Percentiles rank a stretch among this genome's conserved stretches.
Conservation (phyloP, 1,140 invertebrate species). For the Rhagoletis zephyria region DNA sequence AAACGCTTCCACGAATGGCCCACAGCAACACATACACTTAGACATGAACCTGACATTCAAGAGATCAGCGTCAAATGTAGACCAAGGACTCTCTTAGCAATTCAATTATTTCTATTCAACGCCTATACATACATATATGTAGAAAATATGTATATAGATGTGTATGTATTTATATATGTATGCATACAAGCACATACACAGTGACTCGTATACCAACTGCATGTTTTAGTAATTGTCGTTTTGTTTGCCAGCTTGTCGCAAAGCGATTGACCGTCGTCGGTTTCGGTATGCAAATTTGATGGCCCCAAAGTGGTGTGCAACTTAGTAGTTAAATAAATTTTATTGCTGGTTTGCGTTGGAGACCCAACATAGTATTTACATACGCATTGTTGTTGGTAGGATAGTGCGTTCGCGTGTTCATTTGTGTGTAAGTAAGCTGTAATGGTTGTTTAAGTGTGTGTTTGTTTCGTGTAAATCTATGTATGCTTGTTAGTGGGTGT, state of each 20-base stretch:
- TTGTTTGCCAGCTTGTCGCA: background rate
- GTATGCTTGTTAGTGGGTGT: conserved; percentile 16
- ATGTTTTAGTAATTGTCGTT: conserved; percentile 23
- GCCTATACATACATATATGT: background rate
- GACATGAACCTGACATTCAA: background rate
- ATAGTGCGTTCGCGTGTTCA: background rate
- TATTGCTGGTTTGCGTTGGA: conserved; percentile 17
- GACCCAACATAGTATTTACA: background rate
- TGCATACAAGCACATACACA: background rate
- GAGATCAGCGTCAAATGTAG: background rate
- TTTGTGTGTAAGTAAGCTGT: conserved; percentile 24
- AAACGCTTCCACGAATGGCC: background rate
- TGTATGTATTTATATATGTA: background rate
- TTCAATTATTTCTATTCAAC: background rate
- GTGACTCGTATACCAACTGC: background rate
- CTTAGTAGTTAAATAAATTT: conserved; percentile 47
- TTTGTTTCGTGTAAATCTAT: conserved; percentile 28
- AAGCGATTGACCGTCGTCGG: conserved; percentile 25
- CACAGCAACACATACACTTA: background rate
- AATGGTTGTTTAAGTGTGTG: conserved; percentile 24
- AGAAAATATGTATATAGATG: background rate
- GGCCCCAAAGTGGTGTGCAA: conserved; percentile 31
- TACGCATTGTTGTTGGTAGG: background rate
- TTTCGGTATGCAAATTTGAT: conserved; percentile 46
- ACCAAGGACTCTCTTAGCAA: background rate